These are phyloP conservation scores for Panopea generosa DNA, from an alignment of 2,888 invertebrate species.

Conservation along the genomic window DNA sequence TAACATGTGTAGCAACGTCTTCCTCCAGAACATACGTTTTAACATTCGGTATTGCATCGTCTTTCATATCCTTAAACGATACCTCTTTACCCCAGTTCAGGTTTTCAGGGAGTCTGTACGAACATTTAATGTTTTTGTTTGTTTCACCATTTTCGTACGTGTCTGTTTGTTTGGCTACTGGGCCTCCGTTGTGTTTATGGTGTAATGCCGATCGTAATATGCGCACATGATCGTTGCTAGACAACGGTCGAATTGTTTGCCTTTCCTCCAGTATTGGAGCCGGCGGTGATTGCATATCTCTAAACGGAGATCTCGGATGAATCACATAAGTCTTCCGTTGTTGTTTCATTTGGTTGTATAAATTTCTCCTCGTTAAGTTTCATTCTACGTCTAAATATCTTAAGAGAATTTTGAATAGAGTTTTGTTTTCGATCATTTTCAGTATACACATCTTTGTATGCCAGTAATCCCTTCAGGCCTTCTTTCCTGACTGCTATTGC, in stretches of 20 bases:
- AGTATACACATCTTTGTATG: slow-evolving; percentile 53
- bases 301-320: slow-evolving; percentile 43
- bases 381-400: slow-evolving; percentile 58
- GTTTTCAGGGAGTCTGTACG: slow-evolving; percentile 66
- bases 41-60: slow-evolving; percentile 67
- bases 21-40: slow-evolving; percentile 69
- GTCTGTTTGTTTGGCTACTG: slow-evolving; percentile 37
- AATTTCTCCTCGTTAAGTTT: slow-evolving; percentile 60
- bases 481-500: slow-evolving; percentile 61
- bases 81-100: slow-evolving; percentile 64
- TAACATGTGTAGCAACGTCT: slow-evolving; percentile 37
- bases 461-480: slow-evolving; percentile 50
- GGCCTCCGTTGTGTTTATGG: slow-evolving; percentile 51
- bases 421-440: slow-evolving; percentile 59
- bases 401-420: slow-evolving; percentile 51
- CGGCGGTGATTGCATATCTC: slow-evolving; percentile 31
- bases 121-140: slow-evolving; percentile 60
- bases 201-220: slow-evolving; percentile 56
- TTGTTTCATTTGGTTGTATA: slow-evolving; percentile 60
- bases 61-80: slow-evolving; percentile 64
- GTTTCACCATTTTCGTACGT: slow-evolving; percentile 31
- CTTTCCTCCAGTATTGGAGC: slow-evolving; percentile 17
- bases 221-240: slow-evolving; percentile 47
- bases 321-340: slow-evolving; percentile 60
- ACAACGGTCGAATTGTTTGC: slow-evolving; percentile 38